These are phyloP conservation scores for Euura lappo DNA, from an alignment of 1,140 invertebrate genomes.

Conservation along the genomic window DNA sequence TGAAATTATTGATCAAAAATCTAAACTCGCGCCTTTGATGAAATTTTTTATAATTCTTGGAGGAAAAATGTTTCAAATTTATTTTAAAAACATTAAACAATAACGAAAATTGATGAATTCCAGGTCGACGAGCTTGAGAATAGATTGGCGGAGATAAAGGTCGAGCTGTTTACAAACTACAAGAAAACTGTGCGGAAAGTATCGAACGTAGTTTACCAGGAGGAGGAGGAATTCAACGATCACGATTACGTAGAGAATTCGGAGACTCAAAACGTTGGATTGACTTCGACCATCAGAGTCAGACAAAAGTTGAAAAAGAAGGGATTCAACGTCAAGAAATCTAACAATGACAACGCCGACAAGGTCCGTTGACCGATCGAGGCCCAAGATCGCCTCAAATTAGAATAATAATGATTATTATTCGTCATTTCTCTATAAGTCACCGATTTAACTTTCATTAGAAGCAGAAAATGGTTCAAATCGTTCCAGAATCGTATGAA, in stretches of 20 bases:
- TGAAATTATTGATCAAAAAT: too few species aligned
- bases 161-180: slow-evolving; percentile 55
- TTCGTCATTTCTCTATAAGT: too few species aligned
- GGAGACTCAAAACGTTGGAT: slow-evolving; percentile 31
- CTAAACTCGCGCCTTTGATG: too few species aligned
- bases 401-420: too few species aligned
- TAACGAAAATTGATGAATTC: slow-evolving; percentile 12
- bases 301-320: slow-evolving; percentile 22
- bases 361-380: slow-evolving; percentile 21
- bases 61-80: too few species aligned
- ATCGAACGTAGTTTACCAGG: slow-evolving; percentile 19
- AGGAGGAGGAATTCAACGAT: slow-evolving; percentile 52
- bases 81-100: slow-evolving; percentile 11
- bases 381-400: slow-evolving; percentile 20
- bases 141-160: slow-evolving; percentile 58
- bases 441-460: too few species aligned
- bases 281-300: slow-evolving; percentile 16
- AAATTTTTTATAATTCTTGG: too few species aligned
- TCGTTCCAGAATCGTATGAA: too few species aligned
- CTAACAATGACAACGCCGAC: slow-evolving; percentile 39
- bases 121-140: slow-evolving; percentile 67
- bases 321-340: slow-evolving; percentile 18
- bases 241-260: slow-evolving; percentile 55
- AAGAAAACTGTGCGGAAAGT: slow-evolving; percentile 53
- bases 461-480: too few species aligned